Evolutionary conservation across 2,113 vertebrate species (phyloP).

Genomic region (Macaca fascicularis): DNA sequence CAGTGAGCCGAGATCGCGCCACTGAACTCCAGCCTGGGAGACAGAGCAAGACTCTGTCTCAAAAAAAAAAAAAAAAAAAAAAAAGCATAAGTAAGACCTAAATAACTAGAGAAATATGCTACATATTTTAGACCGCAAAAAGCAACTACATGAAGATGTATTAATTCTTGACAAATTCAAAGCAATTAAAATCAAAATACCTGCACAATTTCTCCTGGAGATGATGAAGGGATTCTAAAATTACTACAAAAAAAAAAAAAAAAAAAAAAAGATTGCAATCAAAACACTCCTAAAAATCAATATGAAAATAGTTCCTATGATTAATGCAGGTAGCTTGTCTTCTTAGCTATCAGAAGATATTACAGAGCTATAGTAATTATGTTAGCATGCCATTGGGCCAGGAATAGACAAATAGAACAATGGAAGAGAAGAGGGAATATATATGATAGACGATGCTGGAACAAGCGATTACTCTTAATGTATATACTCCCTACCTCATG

Average conservation of each 20-base stretch:
- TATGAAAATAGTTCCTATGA: neutral
- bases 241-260: neutral
- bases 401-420: neutral
- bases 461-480: neutral
- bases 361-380: neutral
- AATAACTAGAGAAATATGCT: neutral
- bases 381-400: neutral
- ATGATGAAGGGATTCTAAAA: neutral
- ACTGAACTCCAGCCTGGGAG: too few species aligned
- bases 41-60: too few species aligned
- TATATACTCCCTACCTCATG: neutral
- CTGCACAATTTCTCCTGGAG: neutral
- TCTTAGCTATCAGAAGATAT: neutral
- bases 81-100: too few species aligned
- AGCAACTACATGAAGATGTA: neutral
- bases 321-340: neutral
- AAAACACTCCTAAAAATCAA: neutral
- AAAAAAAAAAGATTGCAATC: neutral
- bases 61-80: too few species aligned
- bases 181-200: neutral
- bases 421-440: neutral
- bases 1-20: too few species aligned
- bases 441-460: neutral
- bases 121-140: neutral
- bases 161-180: constrained; percentile 35